phyloP scores from a whole-genome alignment of 2,888 invertebrate species.

The Thelaira solivaga region DNA sequence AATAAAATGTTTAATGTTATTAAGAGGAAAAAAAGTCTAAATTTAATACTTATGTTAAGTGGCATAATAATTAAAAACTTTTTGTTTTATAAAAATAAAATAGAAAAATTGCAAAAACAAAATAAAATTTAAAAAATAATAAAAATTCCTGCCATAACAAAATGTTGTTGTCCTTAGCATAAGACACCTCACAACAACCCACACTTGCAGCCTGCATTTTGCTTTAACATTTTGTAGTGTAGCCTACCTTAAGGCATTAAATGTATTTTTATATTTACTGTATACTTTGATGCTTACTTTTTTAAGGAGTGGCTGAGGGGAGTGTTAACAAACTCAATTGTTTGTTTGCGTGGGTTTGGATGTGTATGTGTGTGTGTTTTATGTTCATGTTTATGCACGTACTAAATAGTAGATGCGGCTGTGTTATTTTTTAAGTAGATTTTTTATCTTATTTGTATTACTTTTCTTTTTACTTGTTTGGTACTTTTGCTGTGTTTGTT shows the following conservation, averaged over 20 bases:
- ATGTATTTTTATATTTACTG: slow-evolving; percentile 32
- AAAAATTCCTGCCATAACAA: slow-evolving; percentile 5
- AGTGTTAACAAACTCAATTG: neutral
- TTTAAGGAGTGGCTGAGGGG: neutral
- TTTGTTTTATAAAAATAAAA: slow-evolving; percentile 8
- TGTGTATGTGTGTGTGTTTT: neutral
- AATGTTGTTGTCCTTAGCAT: slow-evolving; percentile 19
- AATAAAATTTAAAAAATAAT: neutral
- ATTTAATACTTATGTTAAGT: slow-evolving; percentile 56
- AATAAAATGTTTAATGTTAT: slow-evolving; percentile 16
- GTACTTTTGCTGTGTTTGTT: neutral
- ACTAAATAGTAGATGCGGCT: neutral
- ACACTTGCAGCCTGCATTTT: neutral
- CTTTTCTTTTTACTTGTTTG: neutral
- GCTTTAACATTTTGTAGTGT: neutral
- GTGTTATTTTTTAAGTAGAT: slow-evolving; percentile 11
- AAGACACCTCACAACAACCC: neutral
- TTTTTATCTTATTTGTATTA: slow-evolving; percentile 25
- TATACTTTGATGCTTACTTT: slow-evolving; percentile 38
- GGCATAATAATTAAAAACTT: slow-evolving; percentile 60
- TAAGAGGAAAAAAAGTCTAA: slow-evolving; percentile 43
- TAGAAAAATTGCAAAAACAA: neutral
- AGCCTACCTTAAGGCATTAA: slow-evolving; percentile 50
- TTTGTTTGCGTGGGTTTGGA: neutral
- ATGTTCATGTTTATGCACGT: neutral